Base-by-base conservation (phyloP, 1,140 invertebrate species). In the Homalodisca vitripennis region DNA sequence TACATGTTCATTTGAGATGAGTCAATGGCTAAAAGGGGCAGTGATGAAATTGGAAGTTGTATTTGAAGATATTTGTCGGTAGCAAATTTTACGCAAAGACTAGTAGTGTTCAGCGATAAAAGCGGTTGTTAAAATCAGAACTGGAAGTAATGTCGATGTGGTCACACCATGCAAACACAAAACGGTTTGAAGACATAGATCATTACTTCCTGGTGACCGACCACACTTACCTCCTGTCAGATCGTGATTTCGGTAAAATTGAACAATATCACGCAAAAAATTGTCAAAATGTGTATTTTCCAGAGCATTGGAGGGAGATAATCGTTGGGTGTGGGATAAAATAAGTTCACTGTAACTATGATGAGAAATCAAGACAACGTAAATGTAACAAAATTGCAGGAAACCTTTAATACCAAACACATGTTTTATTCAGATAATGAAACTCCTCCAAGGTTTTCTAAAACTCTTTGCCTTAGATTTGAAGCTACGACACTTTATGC, bases 1-100 rank as follows among this genome's bases (percentile, higher is more conserved):
- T 63, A 31, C 31, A 72, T 73, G 70, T 71, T 62, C 62, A 53
- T 73, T 24, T 72, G 72, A 66, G 71, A 73, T 64, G 67, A 73
- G 48, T 47, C 46, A 0, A 30, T 65, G 27, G 72, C 62, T 27
- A 46, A 51, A 31, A 24, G 60, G 62, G 70, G 72, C 12, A 62
- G 20, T 62, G 57, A 62, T 62, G 57, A 62, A 62, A 62, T 62
- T 26, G 57, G 57, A 24, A 62, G 57, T 62, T 62, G 57, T 30
- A 27, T 27, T 27, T 6, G 24, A 62, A 62, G 29, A 20, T 62
- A 62, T 20, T 10, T 62, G 10, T 62, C 22, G 13, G 27, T 27
- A 24, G 27, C 20, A 27, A 62, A 62, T 62, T 10, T 62, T 10
- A 13, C 57, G 13, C 12, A 62, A 62, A 62, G 29, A 20, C 29